Evolutionary conservation across 92 coral and sea anemone genomes (phyloP).

Genomic region (Paramuricea clavata): DNA sequence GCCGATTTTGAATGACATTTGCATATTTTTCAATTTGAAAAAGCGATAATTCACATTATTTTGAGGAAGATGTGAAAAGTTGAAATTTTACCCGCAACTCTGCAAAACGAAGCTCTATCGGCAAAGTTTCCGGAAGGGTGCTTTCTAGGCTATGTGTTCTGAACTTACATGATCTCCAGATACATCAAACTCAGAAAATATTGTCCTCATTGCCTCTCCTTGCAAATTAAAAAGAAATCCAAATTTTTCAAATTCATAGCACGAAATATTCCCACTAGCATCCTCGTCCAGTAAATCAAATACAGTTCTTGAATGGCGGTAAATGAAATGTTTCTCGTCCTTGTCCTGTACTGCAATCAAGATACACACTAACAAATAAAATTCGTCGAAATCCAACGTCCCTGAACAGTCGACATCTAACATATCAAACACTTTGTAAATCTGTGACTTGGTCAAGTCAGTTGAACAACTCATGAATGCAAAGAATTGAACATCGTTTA

Average conservation of each 20-base stretch:
- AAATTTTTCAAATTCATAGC: conserved; percentile 91
- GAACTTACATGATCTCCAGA: conserved; percentile 94
- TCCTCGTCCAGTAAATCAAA: conserved; percentile 96
- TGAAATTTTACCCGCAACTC: too few relatives aligned
- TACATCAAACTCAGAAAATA: conserved; percentile 95
- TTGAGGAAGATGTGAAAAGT: too few relatives aligned
- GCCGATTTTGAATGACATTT: too few relatives aligned
- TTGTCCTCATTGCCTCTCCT: conserved; percentile 90
- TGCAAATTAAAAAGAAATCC: conserved; percentile 95
- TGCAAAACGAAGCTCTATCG: too few relatives aligned
- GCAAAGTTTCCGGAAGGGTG: too few relatives aligned
- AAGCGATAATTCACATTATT: too few relatives aligned
- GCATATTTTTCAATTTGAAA: too few relatives aligned
- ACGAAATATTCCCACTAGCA: conserved; percentile 94
- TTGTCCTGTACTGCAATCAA: conserved; percentile 92
- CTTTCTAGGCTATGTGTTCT: neutral
- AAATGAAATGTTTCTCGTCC: conserved; percentile 91
- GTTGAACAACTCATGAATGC: conserved; percentile 90
- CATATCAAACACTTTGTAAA: conserved; percentile 98
- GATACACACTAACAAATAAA: conserved; percentile 88
- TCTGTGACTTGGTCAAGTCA: conserved; percentile 81
- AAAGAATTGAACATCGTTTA: conserved; percentile 94
- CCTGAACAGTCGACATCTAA: conserved; percentile 98
- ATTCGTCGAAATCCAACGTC: conserved; percentile 94
- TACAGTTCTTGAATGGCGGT: conserved; percentile 95